phyloP scores from a whole-genome alignment of 2,113 vertebrate genomes.

The Nothobranchius kuhntae region DNA sequence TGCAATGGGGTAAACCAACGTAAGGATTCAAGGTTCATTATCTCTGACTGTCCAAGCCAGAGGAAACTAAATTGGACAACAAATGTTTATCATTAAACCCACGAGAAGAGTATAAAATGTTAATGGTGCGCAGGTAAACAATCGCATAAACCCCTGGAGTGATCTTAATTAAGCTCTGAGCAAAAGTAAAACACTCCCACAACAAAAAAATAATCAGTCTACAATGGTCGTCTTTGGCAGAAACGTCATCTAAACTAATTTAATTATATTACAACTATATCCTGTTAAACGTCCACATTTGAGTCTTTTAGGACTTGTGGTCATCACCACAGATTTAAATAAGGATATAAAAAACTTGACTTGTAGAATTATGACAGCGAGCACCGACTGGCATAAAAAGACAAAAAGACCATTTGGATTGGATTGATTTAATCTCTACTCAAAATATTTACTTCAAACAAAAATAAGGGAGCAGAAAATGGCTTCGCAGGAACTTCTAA shows the following conservation, averaged over 20 bases:
- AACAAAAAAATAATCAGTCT: neutral
- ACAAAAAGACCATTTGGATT: conserved; percentile 40
- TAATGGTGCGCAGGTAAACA: conserved; percentile 20
- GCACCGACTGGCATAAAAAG: conserved; percentile 1
- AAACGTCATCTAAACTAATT: neutral
- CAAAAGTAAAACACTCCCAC: neutral
- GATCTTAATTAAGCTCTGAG: conserved; percentile 3
- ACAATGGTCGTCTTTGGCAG: neutral
- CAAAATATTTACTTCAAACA: conserved; percentile 24
- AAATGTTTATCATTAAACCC: conserved; percentile 17
- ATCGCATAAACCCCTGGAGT: neutral
- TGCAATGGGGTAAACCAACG: conserved; percentile 1
- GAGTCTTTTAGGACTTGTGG: no score
- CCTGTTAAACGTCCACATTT: neutral
- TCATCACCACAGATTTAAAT: neutral
- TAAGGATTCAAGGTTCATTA: conserved; percentile 53
- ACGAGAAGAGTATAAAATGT: conserved; percentile 14
- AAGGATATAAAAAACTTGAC: neutral
- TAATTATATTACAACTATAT: neutral
- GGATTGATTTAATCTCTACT: neutral
- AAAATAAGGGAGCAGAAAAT: conserved; percentile 11
- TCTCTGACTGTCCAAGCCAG: conserved; percentile 43
- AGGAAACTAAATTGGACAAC: neutral
- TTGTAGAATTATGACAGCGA: no score
- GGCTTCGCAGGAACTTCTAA: conserved; percentile 39